Evolutionary conservation across 2,113 vertebrate species (phyloP).

Genomic region (Puntigrus tetrazona): DNA sequence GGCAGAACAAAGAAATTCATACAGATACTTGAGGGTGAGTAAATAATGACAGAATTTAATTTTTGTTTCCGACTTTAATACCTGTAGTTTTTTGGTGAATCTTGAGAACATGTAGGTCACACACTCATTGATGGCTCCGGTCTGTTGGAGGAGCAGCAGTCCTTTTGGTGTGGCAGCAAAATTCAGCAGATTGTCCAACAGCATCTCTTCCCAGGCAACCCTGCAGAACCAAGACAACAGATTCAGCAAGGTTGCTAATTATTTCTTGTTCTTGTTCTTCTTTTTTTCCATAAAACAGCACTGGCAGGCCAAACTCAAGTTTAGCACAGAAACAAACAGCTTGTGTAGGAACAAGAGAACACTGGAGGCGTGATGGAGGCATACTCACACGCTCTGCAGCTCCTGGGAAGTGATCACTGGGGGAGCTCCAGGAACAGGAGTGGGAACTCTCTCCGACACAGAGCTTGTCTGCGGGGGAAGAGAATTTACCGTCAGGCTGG

Average conservation of each 20-base stretch:
- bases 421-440: conserved; percentile 75
- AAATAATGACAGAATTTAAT: no score
- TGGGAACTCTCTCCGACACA: conserved; percentile 80
- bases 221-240: conserved; percentile 67
- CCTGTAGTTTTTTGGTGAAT: conserved; percentile 89
- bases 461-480: conserved; percentile 73
- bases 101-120: conserved; percentile 88
- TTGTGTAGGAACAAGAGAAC: not conserved
- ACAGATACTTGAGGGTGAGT: no score
- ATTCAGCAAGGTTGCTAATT: not conserved
- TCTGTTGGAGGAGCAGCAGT: conserved; percentile 87
- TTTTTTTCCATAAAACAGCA: not conserved
- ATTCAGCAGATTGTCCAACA: conserved; percentile 89
- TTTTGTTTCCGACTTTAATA: conserved; percentile 59
- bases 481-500: conserved; percentile 14
- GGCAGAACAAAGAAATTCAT: no score
- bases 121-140: conserved; percentile 84
- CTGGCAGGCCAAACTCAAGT: not conserved
- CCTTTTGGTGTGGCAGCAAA: conserved; percentile 92
- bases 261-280: not conserved
- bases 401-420: conserved; percentile 69
- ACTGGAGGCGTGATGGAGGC: not conserved
- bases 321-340: conserved; percentile 13
- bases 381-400: conserved; percentile 78
- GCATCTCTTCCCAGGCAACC: conserved; percentile 86